phyloP scores from a whole-genome alignment of 2,113 vertebrate species.

The Uropsilus gracilis region DNA sequence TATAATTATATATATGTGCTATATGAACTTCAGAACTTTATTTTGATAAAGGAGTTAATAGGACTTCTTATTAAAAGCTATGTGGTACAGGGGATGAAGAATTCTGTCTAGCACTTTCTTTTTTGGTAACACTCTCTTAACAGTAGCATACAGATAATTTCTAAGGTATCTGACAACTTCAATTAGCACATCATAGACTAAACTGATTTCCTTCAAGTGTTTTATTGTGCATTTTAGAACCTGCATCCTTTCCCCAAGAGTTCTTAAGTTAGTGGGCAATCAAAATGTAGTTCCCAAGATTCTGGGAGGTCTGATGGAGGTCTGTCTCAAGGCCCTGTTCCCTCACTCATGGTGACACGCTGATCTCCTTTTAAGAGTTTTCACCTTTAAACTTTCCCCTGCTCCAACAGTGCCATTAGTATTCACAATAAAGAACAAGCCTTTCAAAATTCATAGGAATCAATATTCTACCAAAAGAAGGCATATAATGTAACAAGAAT shows the following conservation, averaged over 20 bases:
- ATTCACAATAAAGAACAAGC: neutral
- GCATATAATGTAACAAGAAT: neutral
- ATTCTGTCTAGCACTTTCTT: neutral
- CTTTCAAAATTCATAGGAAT: conserved; percentile 44
- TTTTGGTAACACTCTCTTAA: conserved; percentile 50
- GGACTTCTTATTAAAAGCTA: neutral
- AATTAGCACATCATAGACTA: conserved; percentile 76
- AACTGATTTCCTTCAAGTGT: conserved; percentile 69
- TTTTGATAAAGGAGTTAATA: neutral
- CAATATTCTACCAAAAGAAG: conserved; percentile 41
- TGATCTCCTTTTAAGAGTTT: conserved; percentile 20
- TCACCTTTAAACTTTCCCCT: conserved; percentile 34
- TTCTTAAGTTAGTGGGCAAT: conserved; percentile 59
- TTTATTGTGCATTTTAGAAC: conserved; percentile 55
- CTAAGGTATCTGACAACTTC: conserved; percentile 64
- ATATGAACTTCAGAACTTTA: neutral
- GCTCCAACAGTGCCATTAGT: neutral
- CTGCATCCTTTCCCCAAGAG: conserved; percentile 58
- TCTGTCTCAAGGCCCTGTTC: conserved; percentile 38
- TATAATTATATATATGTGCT: no score
- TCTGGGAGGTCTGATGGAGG: conserved; percentile 46
- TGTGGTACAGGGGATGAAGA: neutral
- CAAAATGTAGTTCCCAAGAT: conserved; percentile 7
- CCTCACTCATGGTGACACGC: neutral
- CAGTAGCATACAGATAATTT: conserved; percentile 66